Percentiles rank a stretch among this genome's conserved stretches.
phyloP scores from a whole-genome alignment of 1,140 invertebrate species.

The Charaxes varanes region DNA sequence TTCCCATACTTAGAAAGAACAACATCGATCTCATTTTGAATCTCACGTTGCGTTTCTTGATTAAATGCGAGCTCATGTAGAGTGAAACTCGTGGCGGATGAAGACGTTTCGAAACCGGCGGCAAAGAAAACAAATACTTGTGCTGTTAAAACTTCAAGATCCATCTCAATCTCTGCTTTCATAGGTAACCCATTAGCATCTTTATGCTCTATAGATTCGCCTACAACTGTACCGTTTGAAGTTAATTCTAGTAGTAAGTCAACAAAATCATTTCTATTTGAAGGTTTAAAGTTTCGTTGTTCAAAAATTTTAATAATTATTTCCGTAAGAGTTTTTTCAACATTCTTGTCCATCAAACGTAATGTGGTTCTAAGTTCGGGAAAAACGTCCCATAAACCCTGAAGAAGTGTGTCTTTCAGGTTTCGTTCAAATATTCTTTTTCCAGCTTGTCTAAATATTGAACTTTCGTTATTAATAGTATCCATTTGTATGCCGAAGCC shows the following conservation, averaged over 20 bases:
- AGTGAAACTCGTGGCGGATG: slow-evolving; percentile 13
- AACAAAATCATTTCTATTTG: slow-evolving; percentile 21
- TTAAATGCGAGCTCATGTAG: slow-evolving; percentile 14
- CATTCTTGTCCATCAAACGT: slow-evolving; percentile 3
- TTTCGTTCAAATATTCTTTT: slow-evolving; percentile 12
- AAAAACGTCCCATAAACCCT: slow-evolving; percentile 13
- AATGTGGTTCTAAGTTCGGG: slow-evolving; percentile 5
- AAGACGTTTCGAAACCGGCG: slow-evolving; percentile 16
- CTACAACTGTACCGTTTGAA: slow-evolving; percentile 15
- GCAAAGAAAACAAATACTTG: slow-evolving; percentile 15
- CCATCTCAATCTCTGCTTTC: slow-evolving; percentile 14
- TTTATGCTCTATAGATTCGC: slow-evolving; percentile 19
- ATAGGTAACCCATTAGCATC: slow-evolving; percentile 20
- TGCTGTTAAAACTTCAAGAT: slow-evolving; percentile 9
- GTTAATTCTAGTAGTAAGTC: slow-evolving; percentile 20
- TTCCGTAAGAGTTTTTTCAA: slow-evolving; percentile 9
- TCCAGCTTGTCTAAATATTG: slow-evolving; percentile 17
- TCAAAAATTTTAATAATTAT: slow-evolving; percentile 18
- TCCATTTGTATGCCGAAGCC: slow-evolving; percentile 25
- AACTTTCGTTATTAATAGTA: slow-evolving; percentile 22
- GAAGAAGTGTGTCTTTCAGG: not conserved
- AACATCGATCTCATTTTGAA: slow-evolving; percentile 21
- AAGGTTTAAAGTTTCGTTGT: slow-evolving; percentile 21
- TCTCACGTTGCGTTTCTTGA: slow-evolving; percentile 8
- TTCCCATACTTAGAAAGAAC: slow-evolving; percentile 43